Percentiles rank a stretch among this genome's conserved stretches.
Conservation (phyloP, 2,113 vertebrate genomes). For the Narcine bancroftii region DNA sequence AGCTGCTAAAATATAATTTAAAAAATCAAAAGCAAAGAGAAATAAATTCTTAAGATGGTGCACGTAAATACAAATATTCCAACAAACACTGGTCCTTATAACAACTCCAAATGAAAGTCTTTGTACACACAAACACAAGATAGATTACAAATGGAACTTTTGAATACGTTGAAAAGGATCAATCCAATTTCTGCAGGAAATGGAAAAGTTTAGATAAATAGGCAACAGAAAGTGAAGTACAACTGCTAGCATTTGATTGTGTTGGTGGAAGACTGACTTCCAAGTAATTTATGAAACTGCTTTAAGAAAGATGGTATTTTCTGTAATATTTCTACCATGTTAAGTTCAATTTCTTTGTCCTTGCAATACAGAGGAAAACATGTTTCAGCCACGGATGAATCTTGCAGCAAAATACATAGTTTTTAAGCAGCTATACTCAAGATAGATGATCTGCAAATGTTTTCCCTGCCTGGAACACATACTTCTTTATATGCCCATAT, state of each 20-base stretch:
- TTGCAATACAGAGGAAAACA: neutral
- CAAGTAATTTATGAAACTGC: neutral
- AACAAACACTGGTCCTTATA: neutral
- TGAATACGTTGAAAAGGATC: neutral
- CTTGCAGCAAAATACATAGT: neutral
- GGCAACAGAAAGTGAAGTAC: neutral
- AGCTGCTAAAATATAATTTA: no score
- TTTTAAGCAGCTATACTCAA: slow-evolving; percentile 20
- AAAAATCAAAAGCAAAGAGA: neutral
- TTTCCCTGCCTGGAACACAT: slow-evolving; percentile 89
- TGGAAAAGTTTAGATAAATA: slow-evolving; percentile 1
- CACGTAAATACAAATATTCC: neutral
- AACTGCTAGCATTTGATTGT: slow-evolving; percentile 10
- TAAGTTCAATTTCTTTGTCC: neutral
- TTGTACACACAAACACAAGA: neutral
- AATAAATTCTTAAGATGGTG: neutral
- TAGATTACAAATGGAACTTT: neutral
- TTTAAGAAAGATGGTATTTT: neutral
- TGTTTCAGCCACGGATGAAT: slow-evolving; percentile 16
- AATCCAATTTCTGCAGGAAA: slow-evolving; percentile 9
- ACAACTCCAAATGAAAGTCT: neutral
- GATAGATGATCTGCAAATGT: slow-evolving; percentile 29
- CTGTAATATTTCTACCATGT: neutral
- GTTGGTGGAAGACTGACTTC: neutral
- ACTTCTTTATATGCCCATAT: slow-evolving; percentile 99